A percentile compares a stretch with the other conserved stretches of the same genome.
phyloP scores from a whole-genome alignment of 2,888 invertebrate genomes.

The Ectemnius cavifrons region DNA sequence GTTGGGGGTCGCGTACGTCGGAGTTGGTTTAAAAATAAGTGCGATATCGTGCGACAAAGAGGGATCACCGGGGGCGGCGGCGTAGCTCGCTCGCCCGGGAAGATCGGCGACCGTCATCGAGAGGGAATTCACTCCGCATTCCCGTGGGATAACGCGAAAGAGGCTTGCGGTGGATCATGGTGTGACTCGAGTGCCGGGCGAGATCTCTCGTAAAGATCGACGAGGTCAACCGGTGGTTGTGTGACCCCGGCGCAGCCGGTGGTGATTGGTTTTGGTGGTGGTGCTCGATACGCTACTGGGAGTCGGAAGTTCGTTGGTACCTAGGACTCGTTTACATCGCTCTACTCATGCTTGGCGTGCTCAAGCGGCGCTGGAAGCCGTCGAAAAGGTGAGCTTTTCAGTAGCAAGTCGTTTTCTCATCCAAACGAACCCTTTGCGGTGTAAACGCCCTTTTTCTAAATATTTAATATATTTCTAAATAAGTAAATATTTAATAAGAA shows the following conservation, averaged over 20 bases:
- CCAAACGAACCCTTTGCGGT: too few species aligned
- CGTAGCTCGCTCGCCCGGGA: too few species aligned
- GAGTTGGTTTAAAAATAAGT: too few species aligned
- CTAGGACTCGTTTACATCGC: slow-evolving; percentile 61
- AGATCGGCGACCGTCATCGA: slow-evolving; percentile 17
- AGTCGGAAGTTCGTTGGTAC: slow-evolving; percentile 60
- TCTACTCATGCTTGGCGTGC: slow-evolving; percentile 72
- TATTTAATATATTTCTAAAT: too few species aligned
- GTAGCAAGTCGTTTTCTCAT: too few species aligned
- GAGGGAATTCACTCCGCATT: slow-evolving; percentile 6
- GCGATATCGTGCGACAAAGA: too few species aligned
- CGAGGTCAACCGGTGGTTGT: slow-evolving; percentile 49
- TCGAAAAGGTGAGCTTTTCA: slow-evolving; percentile 68
- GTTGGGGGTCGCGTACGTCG: too few species aligned
- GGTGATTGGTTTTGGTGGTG: slow-evolving; percentile 61
- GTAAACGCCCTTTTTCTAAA: too few species aligned
- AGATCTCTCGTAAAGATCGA: slow-evolving; percentile 54
- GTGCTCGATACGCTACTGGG: slow-evolving; percentile 56
- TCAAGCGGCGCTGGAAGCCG: slow-evolving; percentile 76
- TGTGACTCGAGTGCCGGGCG: slow-evolving; percentile 49
- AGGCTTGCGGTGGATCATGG: slow-evolving; percentile 43
- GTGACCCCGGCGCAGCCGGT: slow-evolving; percentile 40
- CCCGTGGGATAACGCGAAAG: slow-evolving; percentile 28
- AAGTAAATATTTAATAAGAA: too few species aligned
- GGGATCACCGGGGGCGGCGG: too few species aligned